A percentile compares a stretch with the other conserved stretches of the same genome.
Evolutionary conservation across 2,888 invertebrate species (phyloP).

Genomic region (Lithodes maja): DNA sequence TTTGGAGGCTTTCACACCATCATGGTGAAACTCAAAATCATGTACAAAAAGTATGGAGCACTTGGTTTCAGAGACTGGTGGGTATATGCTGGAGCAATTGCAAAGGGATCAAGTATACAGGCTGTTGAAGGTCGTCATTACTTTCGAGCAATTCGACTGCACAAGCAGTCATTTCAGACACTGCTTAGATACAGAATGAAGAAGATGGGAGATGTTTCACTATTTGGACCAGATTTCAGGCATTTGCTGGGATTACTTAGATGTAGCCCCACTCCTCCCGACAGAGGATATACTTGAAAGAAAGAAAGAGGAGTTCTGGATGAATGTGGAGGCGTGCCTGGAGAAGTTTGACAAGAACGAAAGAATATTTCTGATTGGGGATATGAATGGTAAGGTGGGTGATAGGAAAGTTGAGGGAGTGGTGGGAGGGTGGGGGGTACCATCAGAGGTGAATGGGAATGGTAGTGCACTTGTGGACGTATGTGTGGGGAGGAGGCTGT

Average conservation of each 20-base stretch:
- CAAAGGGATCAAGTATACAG: conserved; percentile 36
- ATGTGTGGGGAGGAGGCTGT: too few species aligned
- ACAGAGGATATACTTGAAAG: too few species aligned
- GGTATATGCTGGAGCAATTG: conserved; percentile 31
- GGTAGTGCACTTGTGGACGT: too few species aligned
- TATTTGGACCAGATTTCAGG: conserved; percentile 14
- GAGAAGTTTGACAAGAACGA: too few species aligned
- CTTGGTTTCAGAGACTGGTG: conserved; percentile 41
- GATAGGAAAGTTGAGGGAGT: too few species aligned
- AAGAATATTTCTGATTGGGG: too few species aligned
- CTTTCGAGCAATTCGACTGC: conserved; percentile 10
- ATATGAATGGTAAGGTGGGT: too few species aligned
- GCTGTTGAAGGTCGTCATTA: conserved; percentile 34
- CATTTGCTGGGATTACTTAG: conserved; percentile 31
- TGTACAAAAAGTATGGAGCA: conserved; percentile 33
- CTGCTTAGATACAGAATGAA: conserved; percentile 18
- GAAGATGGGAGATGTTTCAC: background rate
- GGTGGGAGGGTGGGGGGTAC: too few species aligned
- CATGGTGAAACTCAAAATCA: background rate
- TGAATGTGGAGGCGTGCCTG: too few species aligned
- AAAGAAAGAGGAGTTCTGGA: too few species aligned
- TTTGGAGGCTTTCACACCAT: too few species aligned
- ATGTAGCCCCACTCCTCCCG: background rate
- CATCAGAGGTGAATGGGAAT: too few species aligned
- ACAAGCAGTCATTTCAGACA: conserved; percentile 29